A percentile compares a stretch with the other conserved stretches of the same genome.
phyloP scores from a whole-genome alignment of 2,797 vertebrate genomes.

The Trematomus bernacchii region DNA sequence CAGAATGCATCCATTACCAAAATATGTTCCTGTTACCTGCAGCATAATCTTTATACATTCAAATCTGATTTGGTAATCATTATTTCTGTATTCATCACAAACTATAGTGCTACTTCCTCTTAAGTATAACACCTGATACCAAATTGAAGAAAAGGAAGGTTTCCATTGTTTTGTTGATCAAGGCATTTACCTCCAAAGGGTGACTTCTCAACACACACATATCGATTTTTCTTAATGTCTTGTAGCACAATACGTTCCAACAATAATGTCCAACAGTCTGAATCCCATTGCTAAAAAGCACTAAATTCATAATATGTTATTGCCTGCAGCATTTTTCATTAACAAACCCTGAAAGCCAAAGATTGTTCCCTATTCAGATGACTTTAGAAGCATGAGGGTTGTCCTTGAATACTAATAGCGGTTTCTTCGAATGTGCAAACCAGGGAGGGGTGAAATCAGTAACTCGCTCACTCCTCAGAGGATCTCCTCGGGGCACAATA shows the following conservation, averaged over 20 bases:
- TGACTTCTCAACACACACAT: constrained; percentile 33
- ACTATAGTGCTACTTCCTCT: neutral
- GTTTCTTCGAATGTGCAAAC: constrained; percentile 44
- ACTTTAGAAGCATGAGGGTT: constrained; percentile 61
- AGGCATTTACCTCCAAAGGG: constrained; percentile 43
- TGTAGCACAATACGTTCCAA: constrained; percentile 42
- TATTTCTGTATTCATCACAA: neutral
- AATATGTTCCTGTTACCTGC: too few relatives aligned
- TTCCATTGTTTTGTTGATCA: constrained; percentile 35
- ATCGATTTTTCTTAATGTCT: constrained; percentile 59
- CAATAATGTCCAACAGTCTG: constrained; percentile 48
- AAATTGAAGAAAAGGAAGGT: neutral
- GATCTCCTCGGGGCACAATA: constrained; percentile 74
- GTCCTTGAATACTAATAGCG: constrained; percentile 77
- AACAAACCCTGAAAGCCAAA: constrained; percentile 59
- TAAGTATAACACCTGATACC: neutral
- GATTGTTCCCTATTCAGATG: constrained; percentile 59
- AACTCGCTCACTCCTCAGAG: constrained; percentile 72
- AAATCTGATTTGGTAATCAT: neutral
- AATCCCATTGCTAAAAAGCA: constrained; percentile 22
- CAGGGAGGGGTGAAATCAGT: constrained; percentile 65
- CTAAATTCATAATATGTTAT: constrained; percentile 41
- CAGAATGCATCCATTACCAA: too few relatives aligned
- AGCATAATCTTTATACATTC: too few relatives aligned
- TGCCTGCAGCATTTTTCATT: constrained; percentile 62